phyloP scores from a whole-genome alignment of 2,797 vertebrate species.

The Limnodromus scolopaceus region DNA sequence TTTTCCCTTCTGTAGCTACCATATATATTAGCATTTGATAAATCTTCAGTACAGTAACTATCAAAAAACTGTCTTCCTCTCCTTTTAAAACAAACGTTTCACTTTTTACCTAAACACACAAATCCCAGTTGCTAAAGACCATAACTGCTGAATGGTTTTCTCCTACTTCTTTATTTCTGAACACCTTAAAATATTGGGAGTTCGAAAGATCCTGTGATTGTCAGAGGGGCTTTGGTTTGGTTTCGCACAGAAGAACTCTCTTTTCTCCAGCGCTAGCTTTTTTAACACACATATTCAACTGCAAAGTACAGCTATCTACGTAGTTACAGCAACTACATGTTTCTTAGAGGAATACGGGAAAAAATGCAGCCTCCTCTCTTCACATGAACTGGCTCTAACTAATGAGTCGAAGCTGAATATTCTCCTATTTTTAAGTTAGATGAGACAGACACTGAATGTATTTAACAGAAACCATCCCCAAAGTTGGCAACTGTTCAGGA shows the following conservation, averaged over 20 bases:
- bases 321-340: background rate
- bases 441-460: background rate
- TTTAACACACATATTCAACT: background rate
- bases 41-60: background rate
- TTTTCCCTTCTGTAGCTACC: background rate
- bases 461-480: background rate
- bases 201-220: background rate
- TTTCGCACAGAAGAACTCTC: background rate
- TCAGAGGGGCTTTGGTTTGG: background rate
- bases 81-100: background rate
- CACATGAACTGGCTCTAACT: background rate
- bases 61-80: background rate
- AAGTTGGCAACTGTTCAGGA: background rate
- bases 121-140: background rate
- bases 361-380: background rate
- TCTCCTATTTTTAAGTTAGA: background rate
- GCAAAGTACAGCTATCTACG: background rate
- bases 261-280: background rate
- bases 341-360: background rate
- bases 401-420: background rate
- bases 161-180: background rate
- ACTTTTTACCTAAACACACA: background rate
- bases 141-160: background rate
- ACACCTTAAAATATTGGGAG: background rate
- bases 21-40: background rate